Evolutionary conservation across 2,113 vertebrate genomes (phyloP).

Genomic region (Malaclemys terrapin): DNA sequence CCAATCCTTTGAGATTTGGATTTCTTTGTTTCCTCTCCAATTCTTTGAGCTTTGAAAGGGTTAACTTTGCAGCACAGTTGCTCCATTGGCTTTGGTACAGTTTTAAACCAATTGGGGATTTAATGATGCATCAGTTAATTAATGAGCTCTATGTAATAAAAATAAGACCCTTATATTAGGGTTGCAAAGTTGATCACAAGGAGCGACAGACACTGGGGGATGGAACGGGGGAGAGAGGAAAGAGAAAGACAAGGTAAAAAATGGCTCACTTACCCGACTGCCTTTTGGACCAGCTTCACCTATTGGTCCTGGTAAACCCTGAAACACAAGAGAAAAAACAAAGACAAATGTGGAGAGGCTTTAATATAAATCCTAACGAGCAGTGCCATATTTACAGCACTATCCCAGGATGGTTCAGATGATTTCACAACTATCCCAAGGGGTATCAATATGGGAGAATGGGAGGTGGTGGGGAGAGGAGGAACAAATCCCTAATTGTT

Average conservation of each 20-base stretch:
- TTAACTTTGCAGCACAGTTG: not conserved
- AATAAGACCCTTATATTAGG: not conserved
- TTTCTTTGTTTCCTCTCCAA: conserved; percentile 17
- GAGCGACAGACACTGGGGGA: not conserved
- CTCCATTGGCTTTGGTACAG: not conserved
- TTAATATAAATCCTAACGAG: not conserved
- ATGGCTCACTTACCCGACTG: conserved; percentile 88
- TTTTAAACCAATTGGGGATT: not conserved
- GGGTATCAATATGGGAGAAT: conserved; percentile 20
- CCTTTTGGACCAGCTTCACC: conserved; percentile 95
- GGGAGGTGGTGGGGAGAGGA: not conserved
- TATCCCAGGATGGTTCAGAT: not conserved
- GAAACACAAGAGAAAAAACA: conserved; percentile 78
- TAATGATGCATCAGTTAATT: not conserved
- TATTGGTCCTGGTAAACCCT: conserved; percentile 97
- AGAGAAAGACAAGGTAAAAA: not conserved
- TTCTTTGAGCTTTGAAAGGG: conserved; percentile 5
- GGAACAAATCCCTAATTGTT: conserved; percentile 45
- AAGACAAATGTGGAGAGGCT: conserved; percentile 76
- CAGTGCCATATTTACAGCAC: conserved; percentile 37
- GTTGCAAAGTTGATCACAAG: not conserved
- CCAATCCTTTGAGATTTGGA: conserved; percentile 28
- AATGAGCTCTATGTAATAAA: not conserved
- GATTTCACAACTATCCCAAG: not conserved
- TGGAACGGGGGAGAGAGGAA: not conserved